Percentiles rank a stretch among this genome's conserved stretches.
These are phyloP conservation scores for Drosophila neonasuta DNA, from an alignment of 2,888 invertebrate species.

Conservation along the genomic window DNA sequence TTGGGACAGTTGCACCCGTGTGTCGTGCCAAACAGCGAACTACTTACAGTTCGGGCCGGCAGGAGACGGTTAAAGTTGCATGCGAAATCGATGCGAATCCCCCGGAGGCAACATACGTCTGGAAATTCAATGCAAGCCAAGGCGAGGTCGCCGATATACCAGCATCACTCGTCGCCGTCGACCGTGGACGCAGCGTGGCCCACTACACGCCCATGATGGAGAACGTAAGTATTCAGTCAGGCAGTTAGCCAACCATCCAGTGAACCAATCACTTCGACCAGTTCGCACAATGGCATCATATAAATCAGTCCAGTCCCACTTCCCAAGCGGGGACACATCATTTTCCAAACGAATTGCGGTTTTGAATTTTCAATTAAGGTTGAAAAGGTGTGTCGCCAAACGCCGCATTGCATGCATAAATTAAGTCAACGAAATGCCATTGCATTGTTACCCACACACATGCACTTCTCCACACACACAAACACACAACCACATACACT, in stretches of 20 bases:
- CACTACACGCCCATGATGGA: slow-evolving; percentile 89
- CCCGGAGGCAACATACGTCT: slow-evolving; percentile 86
- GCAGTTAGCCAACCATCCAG: neutral
- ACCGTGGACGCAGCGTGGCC: slow-evolving; percentile 86
- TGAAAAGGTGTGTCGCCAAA: slow-evolving; percentile 67
- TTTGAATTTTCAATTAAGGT: slow-evolving; percentile 78
- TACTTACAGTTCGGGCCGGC: slow-evolving; percentile 88
- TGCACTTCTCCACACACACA: neutral
- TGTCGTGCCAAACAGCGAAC: slow-evolving; percentile 87
- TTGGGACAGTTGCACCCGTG: slow-evolving; percentile 86
- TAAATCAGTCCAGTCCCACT: slow-evolving; percentile 49
- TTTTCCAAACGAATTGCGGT: slow-evolving; percentile 81
- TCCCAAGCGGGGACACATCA: slow-evolving; percentile 60
- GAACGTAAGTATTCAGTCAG: slow-evolving; percentile 79
- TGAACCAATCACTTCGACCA: neutral
- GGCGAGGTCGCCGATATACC: slow-evolving; percentile 88
- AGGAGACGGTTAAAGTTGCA: slow-evolving; percentile 86
- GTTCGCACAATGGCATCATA: slow-evolving; percentile 35
- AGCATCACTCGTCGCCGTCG: slow-evolving; percentile 85
- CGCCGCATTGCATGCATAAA: slow-evolving; percentile 71
- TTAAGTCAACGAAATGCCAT: slow-evolving; percentile 69
- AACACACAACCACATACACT: slow-evolving; percentile 9
- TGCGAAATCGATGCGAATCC: slow-evolving; percentile 91
- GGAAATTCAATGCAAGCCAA: slow-evolving; percentile 89
- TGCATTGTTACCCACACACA: slow-evolving; percentile 69